Base-by-base conservation (phyloP, 1,140 invertebrate species). In the Caenorhabditis latens region DNA sequence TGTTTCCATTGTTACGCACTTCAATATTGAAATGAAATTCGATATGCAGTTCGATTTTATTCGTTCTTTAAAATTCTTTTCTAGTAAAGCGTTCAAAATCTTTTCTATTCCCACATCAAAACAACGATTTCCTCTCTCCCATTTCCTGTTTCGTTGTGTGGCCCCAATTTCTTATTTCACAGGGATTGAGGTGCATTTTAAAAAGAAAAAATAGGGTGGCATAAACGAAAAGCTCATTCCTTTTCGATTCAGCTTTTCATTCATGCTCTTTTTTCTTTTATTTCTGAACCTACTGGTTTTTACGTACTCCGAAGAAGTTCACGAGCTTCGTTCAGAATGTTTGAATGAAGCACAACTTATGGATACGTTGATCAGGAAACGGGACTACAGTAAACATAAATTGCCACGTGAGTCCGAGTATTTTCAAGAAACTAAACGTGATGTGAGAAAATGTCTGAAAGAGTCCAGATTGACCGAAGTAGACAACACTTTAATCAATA, bases 361-460 rank as follows among this genome's bases (percentile, higher is more conserved):
- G 53, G 50, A 79, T 32, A 53, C 21, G 4, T 58, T 85, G n/a
- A n/a, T 85, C 6, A 71, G 24, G 9, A 21, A 48, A 14, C 9
- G n/a, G 48, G 67, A 46, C 11, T 85, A 85, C 53, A 85, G 55
- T 40, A 85, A 85, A 75, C 84, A 85, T 50, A 85, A 85, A 48
- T 9, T 85, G 40, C 84, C 84, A 53, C n/a, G 84, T 85, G 21
- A 57, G 43, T 48, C 0, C 63, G 8, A 58, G 16, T 58, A 14
- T 84, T 32, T 32, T 32, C 32, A 32, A 32, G 0, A 32, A 32
- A 32, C 0, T 32, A 32, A 32, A n/a, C n/a, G n/a, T n/a, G n/a
- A n/a, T n/a, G n/a, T n/a, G n/a, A n/a, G n/a, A n/a, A n/a, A n/a
- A n/a, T n/a, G n/a, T n/a, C n/a, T n/a, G n/a, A n/a, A n/a, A n/a